Evolutionary conservation across 2,888 invertebrate species (phyloP), one percentile per base, ranked within the genome.

Genomic region (Phortica magna): DNA sequence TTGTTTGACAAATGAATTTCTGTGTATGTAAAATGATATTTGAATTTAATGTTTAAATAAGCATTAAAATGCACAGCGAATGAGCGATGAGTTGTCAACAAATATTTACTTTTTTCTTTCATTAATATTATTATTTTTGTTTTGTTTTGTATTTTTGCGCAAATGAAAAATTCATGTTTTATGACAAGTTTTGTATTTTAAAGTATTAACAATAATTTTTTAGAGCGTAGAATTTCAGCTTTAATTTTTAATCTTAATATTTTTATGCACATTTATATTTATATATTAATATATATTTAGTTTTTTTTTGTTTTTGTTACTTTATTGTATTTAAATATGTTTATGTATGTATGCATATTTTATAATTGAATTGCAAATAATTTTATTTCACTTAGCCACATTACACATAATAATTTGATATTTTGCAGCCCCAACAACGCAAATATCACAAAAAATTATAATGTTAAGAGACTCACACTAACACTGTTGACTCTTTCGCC

Each of bases 181-280:
- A 42, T 42, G 19, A 61, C n/a, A 61, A 65, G 4, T 2, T n/a
- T 59, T 59, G 1, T n/a, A 12, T 14, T 65, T 41, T 65, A 2
- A 41, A 41, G 10, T 41, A 2, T 12, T 39, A 65, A 19, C 19
- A 59, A 17, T 59, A 14, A 17, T 17, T 59, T 59, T 59, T 59
- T 59, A 59, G 59, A 7, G n/a, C 1, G 59, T 80, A 78, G 73
- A 9, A 41, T 22, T 19, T 48, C 7, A 14, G 48, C 14, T 14
- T 48, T 76, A 53, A 57, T 76, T 76, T 70, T 74, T 74, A 59
- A 57, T 80, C 77, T 84, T 84, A 81, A 83, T 84, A 82, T 83
- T 83, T 85, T 88, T 85, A 85, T 86, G 85, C 88, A 88, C 88
- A 85, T 81, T 85, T 83, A 87, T 83, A 82, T 48, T 22, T 67